Conservation (phyloP, 2,113 vertebrate species). For the Syngnathus scovelli region DNA sequence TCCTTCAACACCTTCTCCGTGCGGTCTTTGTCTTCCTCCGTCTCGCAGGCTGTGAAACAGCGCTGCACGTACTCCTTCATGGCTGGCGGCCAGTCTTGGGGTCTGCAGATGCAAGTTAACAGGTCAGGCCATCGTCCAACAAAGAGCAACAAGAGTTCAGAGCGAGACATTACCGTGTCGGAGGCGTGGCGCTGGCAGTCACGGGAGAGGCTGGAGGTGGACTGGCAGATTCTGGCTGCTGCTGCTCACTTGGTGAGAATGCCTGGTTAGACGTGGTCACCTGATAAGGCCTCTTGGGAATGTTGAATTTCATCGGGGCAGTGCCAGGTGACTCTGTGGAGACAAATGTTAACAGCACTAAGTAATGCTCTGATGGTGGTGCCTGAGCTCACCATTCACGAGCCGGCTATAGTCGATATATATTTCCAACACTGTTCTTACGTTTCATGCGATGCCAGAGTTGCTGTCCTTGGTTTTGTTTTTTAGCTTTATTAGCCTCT, state of each 20-base stretch:
- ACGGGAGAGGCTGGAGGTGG: constrained; percentile 43
- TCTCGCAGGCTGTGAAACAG: constrained; percentile 88
- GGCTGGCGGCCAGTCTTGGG: constrained; percentile 87
- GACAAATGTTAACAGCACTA: neutral
- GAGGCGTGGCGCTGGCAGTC: constrained; percentile 44
- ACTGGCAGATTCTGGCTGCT: constrained; percentile 24
- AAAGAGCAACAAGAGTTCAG: neutral
- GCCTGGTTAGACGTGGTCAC: constrained; percentile 64
- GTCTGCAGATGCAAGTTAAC: constrained; percentile 54
- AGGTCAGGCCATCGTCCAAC: neutral
- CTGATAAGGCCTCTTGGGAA: constrained; percentile 79
- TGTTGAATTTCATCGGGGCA: constrained; percentile 83
- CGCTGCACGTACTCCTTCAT: constrained; percentile 94
- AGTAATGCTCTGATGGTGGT: neutral
- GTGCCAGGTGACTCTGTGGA: constrained; percentile 80
- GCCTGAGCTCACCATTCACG: neutral
- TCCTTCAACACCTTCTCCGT: constrained; percentile 89
- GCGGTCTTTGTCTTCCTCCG: constrained; percentile 86
- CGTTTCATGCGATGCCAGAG: constrained; percentile 83
- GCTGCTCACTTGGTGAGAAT: constrained; percentile 68
- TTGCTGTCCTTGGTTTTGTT: constrained; percentile 72
- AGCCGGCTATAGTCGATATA: neutral
- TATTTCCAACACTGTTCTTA: constrained; percentile 30
- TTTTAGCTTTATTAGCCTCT: constrained; percentile 65
- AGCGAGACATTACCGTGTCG: constrained; percentile 51